Percentiles rank a stretch among this genome's conserved stretches.
Conservation (phyloP, 2,113 vertebrate genomes). For the Clarias magur region DNA sequence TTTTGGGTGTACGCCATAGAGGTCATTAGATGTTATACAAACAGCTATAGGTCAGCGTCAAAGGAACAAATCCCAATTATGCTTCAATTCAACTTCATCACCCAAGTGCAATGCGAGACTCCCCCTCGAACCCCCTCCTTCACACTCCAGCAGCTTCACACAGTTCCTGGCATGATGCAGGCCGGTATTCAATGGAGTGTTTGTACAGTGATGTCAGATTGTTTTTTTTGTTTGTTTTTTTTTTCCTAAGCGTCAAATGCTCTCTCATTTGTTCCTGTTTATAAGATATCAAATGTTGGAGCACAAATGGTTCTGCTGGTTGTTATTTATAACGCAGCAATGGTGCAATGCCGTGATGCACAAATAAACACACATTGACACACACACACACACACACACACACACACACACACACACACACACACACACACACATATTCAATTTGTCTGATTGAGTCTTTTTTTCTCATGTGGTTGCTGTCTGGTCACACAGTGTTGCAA, state of each 20-base stretch:
- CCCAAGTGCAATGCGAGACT: constrained; percentile 23
- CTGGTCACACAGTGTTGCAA: constrained; percentile 33
- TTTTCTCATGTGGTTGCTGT: constrained; percentile 12
- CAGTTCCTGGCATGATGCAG: constrained; percentile 45
- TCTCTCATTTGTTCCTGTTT: constrained; percentile 51
- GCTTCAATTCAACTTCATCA: neutral
- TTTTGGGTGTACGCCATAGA: neutral
- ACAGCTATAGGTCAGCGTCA: neutral
- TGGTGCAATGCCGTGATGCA: constrained; percentile 25
- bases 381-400: neutral
- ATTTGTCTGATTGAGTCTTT: constrained; percentile 43
- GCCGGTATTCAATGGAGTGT: constrained; percentile 42
- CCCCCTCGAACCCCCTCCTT: constrained; percentile 12
- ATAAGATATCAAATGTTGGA: constrained; percentile 49
- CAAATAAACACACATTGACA: constrained; percentile 1
- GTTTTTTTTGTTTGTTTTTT: constrained; percentile 21
- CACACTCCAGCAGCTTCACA: constrained; percentile 44
- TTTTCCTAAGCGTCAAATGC: constrained; percentile 40
- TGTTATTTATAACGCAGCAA: constrained; percentile 48
- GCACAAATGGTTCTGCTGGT: constrained; percentile 41
- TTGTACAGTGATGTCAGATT: constrained; percentile 48
- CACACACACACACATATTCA: neutral
- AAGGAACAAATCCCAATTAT: constrained; percentile 26
- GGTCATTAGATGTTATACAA: constrained; percentile 22
- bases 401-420: neutral